Base-by-base conservation (phyloP, 2,797 vertebrate species). In the Limnodromus scolopaceus region DNA sequence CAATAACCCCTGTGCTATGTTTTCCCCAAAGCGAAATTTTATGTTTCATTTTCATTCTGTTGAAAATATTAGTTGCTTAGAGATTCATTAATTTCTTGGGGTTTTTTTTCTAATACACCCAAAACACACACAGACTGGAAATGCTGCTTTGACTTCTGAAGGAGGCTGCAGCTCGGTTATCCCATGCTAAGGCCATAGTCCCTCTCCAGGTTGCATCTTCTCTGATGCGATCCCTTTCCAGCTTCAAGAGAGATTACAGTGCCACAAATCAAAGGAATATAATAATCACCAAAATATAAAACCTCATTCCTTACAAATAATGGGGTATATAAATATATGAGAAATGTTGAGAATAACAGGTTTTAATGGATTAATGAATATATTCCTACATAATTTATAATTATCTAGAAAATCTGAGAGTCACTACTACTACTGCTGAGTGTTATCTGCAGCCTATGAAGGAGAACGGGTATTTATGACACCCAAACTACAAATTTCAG, bases 341-440 rank as follows among this genome's bases (percentile, higher is more conserved):
- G 70, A 79, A 83, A 89, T 43, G 38, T 54, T 80, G 78, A 87
- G 71, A 75, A 38, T 53, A 95, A 94, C 49, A 79, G 32, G 48
- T 75, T 88, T 76, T 76, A 78, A 89, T 70, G 63, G 55, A 46
- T 85, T 95, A 82, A 94, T 87, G 48, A 92, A 70, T 85, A 15
- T 28, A 76, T 70, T 77, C 49, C 38, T 83, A 66, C 22, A 85
- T 76, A 65, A 89, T 76, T 89, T 82, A 49, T 61, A 82, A 87
- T 69, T 89, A 76, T 30, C 46, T 54, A 27, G 43, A 81, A 76
- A 85, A 55, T 46, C 24, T 72, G 51, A 82, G 63, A 76, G 30
- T 69, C 49, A 55, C 34, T 38, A 9, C 65, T 53, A 16, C 38
- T 63, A 18, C 69, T 81, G 45, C 51, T 18, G 14, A 86, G 11